Evolutionary conservation across 2,888 invertebrate species (phyloP), one percentile per base, ranked within the genome.

Genomic region (Lumbricus terrestris): DNA sequence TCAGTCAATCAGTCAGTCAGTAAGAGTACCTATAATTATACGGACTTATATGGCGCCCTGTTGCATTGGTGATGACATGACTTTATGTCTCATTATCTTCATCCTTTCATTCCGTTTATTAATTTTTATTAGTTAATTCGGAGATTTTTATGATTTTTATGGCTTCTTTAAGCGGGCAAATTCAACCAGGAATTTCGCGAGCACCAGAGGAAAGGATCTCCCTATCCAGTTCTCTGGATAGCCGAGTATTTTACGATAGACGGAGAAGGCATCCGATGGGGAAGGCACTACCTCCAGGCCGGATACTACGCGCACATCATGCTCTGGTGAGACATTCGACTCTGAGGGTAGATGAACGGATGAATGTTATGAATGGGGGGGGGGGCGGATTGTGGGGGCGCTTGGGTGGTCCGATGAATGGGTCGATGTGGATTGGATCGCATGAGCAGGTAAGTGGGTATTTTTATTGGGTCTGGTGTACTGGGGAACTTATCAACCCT

Each of bases 241-340:
- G 96, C 96, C 0, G 96, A 96, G 93, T 96, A 96, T 93, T 96
- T 96, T 93, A 96, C 96, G 1, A 95, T 96, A 90, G 96, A 96
- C 92, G 96, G 96, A 0, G 96, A 96, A 93, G 96, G 96, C 11
- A 95, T 96, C 90, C 85, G 96, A 88, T 96, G 95, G 93, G 96
- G 96, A 2, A 94, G 96, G 88, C 95, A 95, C 93, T 96, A 96
- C 93, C 92, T 95, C 38, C 93, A 94, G 29, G 96, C 96, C 6
- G 96, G 96, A 34, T 96, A 96, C 96, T 96, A 96, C 92, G 95
- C 96, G 33, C 96, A 96, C 92, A 96, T 96, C 89, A 93, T 96
- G 88, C 92, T 96, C 91, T 96, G 96, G 96, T 96, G 92, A 69
- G 16, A n/a, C 69, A 29, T 69, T n/a, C 0, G n/a, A n/a, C n/a